Base-by-base conservation (phyloP, 1,140 invertebrate genomes). In the Subanguina moxae region DNA sequence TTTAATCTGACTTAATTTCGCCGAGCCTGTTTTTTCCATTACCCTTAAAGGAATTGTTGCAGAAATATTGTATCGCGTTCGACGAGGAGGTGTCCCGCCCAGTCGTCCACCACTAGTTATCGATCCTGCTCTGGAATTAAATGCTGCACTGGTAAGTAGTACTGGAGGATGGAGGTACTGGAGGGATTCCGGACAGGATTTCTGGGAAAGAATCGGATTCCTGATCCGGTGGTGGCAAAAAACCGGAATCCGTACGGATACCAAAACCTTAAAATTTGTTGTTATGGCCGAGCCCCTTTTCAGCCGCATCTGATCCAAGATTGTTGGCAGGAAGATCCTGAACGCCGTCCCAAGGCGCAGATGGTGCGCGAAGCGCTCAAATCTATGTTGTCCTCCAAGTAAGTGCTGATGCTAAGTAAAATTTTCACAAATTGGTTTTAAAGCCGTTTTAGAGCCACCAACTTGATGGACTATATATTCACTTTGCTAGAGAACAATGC, bases 401-500 rank as follows among this genome's bases (percentile, higher is more conserved):
- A 1, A 68, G 43, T 52, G n/a, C 3, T 25, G n/a, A 7, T 25
- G 3, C 17, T 52, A 15, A 19, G 17, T 1, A 1, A 19, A 63
- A 15, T 42, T 63, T 3, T 21, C 32, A 5, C n/a, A 11, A 61
- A n/a, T 15, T 25, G 7, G 13, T 73, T 67, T 19, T 62, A 27
- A 62, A 62, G 48, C n/a, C 21, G 43, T 65, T 78, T 82, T 19
- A 68, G 87, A 87, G 82, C 90, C 90, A 83, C 86, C 89, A 91
- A 91, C 80, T 90, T 91, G 66, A 90, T 91, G 76, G 90, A 92
- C 83, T 90, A 91, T 82, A 90, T 92, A 88, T 84, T 91, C 64
- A 87, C 88, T 0, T 90, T 91, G 76, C 90, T 91, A 89, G 90
- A 91, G 82, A 90, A 90, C 77, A 91, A 91, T 80, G 89, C 90